Evolutionary conservation across 1,140 invertebrate genomes (phyloP).

Genomic region (Leptinotarsa texana): DNA sequence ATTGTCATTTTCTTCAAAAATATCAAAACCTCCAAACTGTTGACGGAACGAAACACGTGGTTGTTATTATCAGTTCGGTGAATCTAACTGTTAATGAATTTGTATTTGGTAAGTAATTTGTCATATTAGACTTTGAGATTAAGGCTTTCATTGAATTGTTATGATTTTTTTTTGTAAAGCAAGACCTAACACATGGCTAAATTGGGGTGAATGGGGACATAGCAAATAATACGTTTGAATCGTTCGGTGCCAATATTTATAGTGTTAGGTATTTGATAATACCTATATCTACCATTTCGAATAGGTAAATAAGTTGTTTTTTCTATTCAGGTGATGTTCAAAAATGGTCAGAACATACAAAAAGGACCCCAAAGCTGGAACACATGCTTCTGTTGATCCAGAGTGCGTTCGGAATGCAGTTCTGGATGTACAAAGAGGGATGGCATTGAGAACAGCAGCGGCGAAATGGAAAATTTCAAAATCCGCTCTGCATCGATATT

Average conservation of each 20-base stretch:
- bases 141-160: too few species aligned
- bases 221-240: background rate
- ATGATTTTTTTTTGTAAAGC: background rate
- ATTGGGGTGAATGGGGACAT: background rate
- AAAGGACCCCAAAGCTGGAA: too few species aligned
- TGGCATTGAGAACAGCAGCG: too few species aligned
- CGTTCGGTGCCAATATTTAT: background rate
- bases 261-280: constrained; percentile 4
- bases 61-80: too few species aligned
- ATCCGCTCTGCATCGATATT: constrained; percentile 2
- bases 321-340: too few species aligned
- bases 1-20: too few species aligned
- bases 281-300: background rate
- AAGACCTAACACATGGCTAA: constrained; percentile 1
- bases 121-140: background rate
- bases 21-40: too few species aligned
- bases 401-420: too few species aligned
- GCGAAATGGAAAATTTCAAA: background rate
- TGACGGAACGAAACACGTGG: too few species aligned
- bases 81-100: constrained; percentile 7
- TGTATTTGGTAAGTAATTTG: constrained; percentile 5
- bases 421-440: too few species aligned
- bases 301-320: background rate
- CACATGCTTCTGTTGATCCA: too few species aligned
- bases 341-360: too few species aligned